Base-by-base conservation (phyloP, 1,140 invertebrate genomes). In the Conus ventricosus region DNA sequence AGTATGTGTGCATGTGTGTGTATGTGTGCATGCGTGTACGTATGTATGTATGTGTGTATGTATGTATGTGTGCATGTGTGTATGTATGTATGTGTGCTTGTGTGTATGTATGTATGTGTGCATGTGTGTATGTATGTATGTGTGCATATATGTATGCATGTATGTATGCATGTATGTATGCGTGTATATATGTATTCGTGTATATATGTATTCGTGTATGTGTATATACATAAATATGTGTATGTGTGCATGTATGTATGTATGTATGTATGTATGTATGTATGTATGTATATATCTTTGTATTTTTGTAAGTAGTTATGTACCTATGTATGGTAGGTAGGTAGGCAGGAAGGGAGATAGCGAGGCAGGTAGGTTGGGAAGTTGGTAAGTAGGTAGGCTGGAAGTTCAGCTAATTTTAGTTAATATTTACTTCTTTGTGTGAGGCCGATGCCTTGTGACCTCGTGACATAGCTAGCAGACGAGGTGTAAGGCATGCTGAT, bases 91-190 rank as follows among this genome's bases (percentile, higher is more conserved):
- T 75, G 57, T n/a, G 4, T 75, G n/a, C n/a, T n/a, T n/a, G n/a
- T 75, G 5, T 75, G 71, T 75, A 25, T 78, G 76, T 78, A 25
- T 85, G 83, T 85, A 17, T 85, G 55, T 85, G 25, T 85, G 55
- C 63, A n/a, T 85, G 83, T 84, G 13, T 60, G 63, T n/a, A n/a
- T 84, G 54, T 84, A 53, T 60, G 54, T 60, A 23, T 78, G 76
- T 57, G 0, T n/a, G 51, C 0, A 15, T 25, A n/a, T 60, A 20
- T n/a, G 25, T 20, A 54, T 23, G 57, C 63, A 55, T 63, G 54
- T 51, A n/a, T 63, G 54, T 27, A 51, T 85, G 17, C 17, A 51
- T 23, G 57, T 7, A 15, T 57, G 55, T 25, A 39, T n/a, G 55
- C 4, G 11, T 84, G 83, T 60, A 6, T 57, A 15, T 84, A 54